Base-by-base conservation (phyloP, 2,113 vertebrate genomes). In the Pseudorhombus dupliciocellatus region DNA sequence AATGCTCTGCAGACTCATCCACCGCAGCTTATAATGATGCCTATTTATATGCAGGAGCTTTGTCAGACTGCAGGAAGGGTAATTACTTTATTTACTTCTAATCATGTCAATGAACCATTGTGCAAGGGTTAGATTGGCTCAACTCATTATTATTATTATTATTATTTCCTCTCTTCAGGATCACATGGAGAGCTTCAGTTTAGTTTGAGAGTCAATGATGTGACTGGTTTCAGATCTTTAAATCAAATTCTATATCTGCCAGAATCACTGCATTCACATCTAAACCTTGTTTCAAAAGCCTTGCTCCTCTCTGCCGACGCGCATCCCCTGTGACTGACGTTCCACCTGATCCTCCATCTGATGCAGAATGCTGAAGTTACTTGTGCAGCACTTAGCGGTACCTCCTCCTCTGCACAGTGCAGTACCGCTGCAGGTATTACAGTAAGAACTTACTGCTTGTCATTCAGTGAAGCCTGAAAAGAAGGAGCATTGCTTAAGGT, bases 1-100 rank as follows among this genome's bases (percentile, higher is more conserved):
- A 93, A 92, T 90, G 91, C 70, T 87, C 21, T 24, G 90, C 93
- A 93, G 88, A 93, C 93, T 93, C 84, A 87, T 93, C 93, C 92
- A 85, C 91, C 91, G 65, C 88, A 88, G 70, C 87, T 86, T 83
- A 80, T 90, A 93, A 94, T 37, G 76, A 89, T 93, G 92, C 92
- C 92, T 93, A 91, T 95, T 93, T 95, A 94, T 81, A 90, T 89
- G 83, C 85, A 92, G 86, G 42, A 68, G 77, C 76, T 84, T 84
- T 83, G 81, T 67, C 75, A 80, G 79, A 86, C 56, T 83, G 80
- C 69, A 73, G 51, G 77, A 84, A 62, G 68, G 77, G 80, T 90
- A 90, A 91, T 89, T 87, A 85, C 86, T 89, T 90, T 91, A 92
- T 92, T 93, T 91, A 91, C 88, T 88, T 85, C 85, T 84, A 88